Percentiles rank a stretch among this genome's conserved stretches.
Evolutionary conservation across 2,113 vertebrate genomes (phyloP).

Genomic region (Raphicerus campestris): DNA sequence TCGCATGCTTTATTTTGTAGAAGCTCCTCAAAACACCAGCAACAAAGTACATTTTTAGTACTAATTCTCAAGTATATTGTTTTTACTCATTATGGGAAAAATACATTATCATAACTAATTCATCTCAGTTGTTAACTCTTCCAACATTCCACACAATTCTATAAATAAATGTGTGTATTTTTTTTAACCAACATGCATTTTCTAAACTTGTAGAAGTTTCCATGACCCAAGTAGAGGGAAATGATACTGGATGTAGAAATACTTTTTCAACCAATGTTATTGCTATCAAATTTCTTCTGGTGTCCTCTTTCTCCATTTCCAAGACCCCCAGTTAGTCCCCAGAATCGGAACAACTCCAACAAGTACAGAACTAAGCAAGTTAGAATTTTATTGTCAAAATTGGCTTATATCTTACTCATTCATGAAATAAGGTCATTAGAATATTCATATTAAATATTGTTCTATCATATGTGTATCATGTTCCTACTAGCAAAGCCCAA

Average conservation of each 20-base stretch:
- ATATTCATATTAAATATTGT: background rate
- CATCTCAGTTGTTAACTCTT: conserved; percentile 23
- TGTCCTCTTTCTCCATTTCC: background rate
- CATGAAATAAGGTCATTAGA: background rate
- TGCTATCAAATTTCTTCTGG: background rate
- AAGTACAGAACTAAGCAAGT: background rate
- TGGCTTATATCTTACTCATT: background rate
- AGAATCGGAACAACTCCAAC: background rate
- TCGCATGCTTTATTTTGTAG: background rate
- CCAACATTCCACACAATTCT: background rate
- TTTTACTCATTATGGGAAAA: conserved; percentile 18
- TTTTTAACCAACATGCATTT: background rate
- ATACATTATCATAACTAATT: background rate
- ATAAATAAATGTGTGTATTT: conserved; percentile 11
- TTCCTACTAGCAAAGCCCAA: background rate
- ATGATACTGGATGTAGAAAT: background rate
- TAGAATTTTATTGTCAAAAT: background rate
- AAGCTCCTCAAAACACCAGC: background rate
- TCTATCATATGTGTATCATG: background rate
- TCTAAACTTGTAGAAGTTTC: background rate
- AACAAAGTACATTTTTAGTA: background rate
- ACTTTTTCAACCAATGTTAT: background rate
- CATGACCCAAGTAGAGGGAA: background rate
- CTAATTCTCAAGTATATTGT: background rate
- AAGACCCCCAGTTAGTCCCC: background rate